Percentiles rank a stretch among this genome's conserved stretches.
Evolutionary conservation across 2,888 invertebrate species (phyloP).

Genomic region (Coleophora deauratella): DNA sequence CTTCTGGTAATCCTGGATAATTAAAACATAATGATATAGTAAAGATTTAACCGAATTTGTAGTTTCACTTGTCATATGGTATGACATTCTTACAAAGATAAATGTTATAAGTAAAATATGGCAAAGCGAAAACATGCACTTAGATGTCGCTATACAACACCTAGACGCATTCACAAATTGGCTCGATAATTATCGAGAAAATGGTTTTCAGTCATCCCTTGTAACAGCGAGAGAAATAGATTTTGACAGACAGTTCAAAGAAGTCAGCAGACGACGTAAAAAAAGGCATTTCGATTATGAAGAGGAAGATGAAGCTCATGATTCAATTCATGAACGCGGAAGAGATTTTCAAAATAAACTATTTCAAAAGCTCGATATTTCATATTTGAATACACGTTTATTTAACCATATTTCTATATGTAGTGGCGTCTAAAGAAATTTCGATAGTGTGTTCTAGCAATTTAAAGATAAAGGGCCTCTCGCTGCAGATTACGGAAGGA

Average conservation of each 20-base stretch:
- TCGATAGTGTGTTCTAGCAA: too few relatives aligned
- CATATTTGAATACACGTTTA: neutral
- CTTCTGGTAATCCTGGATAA: conserved; percentile 27
- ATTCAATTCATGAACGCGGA: conserved; percentile 15
- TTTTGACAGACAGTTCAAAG: conserved; percentile 6
- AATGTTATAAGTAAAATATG: conserved; percentile 9
- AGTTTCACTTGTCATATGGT: conserved; percentile 3
- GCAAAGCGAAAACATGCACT: conserved; percentile 12
- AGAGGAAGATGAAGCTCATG: conserved; percentile 20
- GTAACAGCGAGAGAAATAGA: conserved; percentile 13
- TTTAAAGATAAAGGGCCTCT: too few relatives aligned
- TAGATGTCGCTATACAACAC: conserved; percentile 12
- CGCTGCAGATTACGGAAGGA: too few relatives aligned
- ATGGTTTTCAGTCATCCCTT: conserved; percentile 14
- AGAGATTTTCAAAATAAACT: conserved; percentile 13
- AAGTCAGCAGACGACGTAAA: conserved; percentile 13
- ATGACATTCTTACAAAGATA: conserved; percentile 12
- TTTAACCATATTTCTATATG: too few relatives aligned
- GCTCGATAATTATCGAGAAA: conserved; percentile 14
- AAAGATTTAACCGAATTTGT: neutral
- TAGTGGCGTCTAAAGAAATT: too few relatives aligned
- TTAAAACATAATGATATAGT: neutral
- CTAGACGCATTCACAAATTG: conserved; percentile 12
- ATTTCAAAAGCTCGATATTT: too few relatives aligned
- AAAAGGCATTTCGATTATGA: conserved; percentile 18